Base-by-base conservation (phyloP, 2,797 vertebrate species). In the Liasis olivaceus region DNA sequence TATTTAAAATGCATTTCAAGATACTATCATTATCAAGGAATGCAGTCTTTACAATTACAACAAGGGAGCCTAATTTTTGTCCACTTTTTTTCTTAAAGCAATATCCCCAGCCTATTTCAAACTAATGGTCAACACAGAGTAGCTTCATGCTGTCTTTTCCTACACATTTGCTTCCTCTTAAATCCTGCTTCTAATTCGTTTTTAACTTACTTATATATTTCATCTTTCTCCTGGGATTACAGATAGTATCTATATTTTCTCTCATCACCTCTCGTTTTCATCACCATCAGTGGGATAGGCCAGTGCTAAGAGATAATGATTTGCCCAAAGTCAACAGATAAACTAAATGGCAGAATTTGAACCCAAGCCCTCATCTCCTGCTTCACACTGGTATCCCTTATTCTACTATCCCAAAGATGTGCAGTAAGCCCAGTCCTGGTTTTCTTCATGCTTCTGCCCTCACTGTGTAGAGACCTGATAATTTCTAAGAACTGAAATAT, bases 351-450 rank as follows among this genome's bases (percentile, higher is more conserved):
- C 28, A 60, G 15, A 63, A 87, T 87, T n/a, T 63, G 24, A 58
- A 87, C 26, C 81, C 81, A 86, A 28, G 17, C 26, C 51, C 66
- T 24, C 12, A 5, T 91, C 24, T 42, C 11, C 22, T n/a, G 4
- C 64, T 86, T 13, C 1, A 9, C 81, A 58, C 13, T 51, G 51
- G 81, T 17, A 24, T 84, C 26, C 17, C 5, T 9, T 28, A 31
- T 4, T n/a, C n/a, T 81, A 17, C n/a, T 88, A n/a, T 93, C 59
- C 60, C n/a, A 93, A 93, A 90, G 22, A 5, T 69, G 20, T 26
- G 8, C 8, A 22, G 36, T 77, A 58, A 77, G 36, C 42, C 13
- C 58, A 64, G 69, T 81, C 11, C 60, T 81, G 42, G 24, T 59
- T 91, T 88, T 88, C 60, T 88, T 93, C 51, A 66, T 59, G 14